Conservation (phyloP, 1,140 invertebrate genomes). For the Penaeus vannamei region DNA sequence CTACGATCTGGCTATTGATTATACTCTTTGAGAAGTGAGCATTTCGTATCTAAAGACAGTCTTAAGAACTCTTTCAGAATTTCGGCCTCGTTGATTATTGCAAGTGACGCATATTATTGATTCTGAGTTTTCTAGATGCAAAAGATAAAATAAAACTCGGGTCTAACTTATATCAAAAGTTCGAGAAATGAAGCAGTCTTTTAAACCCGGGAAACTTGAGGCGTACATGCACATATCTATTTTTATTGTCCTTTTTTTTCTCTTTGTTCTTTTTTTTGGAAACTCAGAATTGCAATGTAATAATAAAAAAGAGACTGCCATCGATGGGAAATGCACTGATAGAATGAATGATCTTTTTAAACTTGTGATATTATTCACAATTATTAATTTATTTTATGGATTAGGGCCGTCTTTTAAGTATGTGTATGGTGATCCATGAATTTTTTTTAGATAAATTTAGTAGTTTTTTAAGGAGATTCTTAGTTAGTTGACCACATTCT, state of each 20-base stretch:
- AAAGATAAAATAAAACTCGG: conserved; percentile 16
- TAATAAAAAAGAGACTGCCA: background rate
- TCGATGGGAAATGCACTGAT: conserved; percentile 32
- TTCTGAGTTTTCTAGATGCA: background rate
- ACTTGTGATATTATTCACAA: conserved; percentile 29
- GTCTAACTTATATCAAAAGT: background rate
- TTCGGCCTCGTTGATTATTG: conserved; percentile 41
- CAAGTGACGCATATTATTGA: conserved; percentile 59
- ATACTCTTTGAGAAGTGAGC: too few species aligned
- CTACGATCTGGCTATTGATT: too few species aligned
- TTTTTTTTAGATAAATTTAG: conserved; percentile 51
- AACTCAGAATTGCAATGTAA: background rate
- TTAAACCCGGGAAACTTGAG: background rate
- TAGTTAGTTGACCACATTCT: conserved; percentile 52
- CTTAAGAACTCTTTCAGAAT: background rate
- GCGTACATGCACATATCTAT: background rate
- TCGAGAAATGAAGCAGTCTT: background rate
- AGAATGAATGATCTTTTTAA: conserved; percentile 56
- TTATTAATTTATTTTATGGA: conserved; percentile 45
- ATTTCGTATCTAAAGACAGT: background rate
- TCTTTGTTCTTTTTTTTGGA: background rate
- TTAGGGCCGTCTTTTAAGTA: conserved; percentile 59
- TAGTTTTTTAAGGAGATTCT: conserved; percentile 26
- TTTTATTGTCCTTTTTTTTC: background rate
- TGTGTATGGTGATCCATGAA: conserved; percentile 58